Percentiles rank a stretch among this genome's conserved stretches.
Evolutionary conservation across 2,113 vertebrate species (phyloP).

Genomic region (Phycodurus eques): DNA sequence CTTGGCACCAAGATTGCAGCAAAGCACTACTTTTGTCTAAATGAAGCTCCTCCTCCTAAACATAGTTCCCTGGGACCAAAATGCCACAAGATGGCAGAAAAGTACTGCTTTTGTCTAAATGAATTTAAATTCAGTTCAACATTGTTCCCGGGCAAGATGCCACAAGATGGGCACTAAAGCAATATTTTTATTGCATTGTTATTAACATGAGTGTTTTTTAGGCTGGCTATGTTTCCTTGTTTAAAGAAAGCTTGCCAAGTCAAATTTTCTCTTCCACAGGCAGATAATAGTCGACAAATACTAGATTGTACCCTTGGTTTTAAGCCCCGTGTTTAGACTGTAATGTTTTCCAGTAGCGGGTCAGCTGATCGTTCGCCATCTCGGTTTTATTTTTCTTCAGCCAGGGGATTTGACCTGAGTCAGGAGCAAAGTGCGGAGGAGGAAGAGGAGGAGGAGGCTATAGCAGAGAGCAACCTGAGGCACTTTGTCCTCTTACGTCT

Average conservation of each 20-base stretch:
- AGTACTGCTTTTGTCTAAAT: background rate
- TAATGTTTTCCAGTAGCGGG: constrained; percentile 64
- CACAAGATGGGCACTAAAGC: too few species aligned
- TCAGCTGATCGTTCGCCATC: constrained; percentile 53
- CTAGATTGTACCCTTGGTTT: background rate
- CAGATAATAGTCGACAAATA: too few species aligned
- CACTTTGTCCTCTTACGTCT: constrained; percentile 25
- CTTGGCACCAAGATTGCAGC: background rate
- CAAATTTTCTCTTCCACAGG: too few species aligned
- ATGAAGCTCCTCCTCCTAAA: background rate
- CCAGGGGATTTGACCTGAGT: constrained; percentile 58
- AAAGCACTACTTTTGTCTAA: background rate
- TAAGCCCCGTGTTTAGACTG: background rate
- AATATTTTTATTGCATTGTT: too few species aligned
- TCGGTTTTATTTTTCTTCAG: constrained; percentile 3
- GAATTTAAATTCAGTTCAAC: background rate
- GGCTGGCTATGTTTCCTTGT: too few species aligned
- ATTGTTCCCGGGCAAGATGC: too few species aligned
- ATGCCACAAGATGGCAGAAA: background rate
- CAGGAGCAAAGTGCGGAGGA: constrained; percentile 33
- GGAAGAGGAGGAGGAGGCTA: background rate
- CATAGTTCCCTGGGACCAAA: too few species aligned
- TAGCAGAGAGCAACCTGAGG: constrained; percentile 34
- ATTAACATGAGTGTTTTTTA: too few species aligned
- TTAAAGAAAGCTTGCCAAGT: too few species aligned